Evolutionary conservation across 2,888 invertebrate species (phyloP), one percentile per base, ranked within the genome.

Genomic region (Trisateles emortualis): DNA sequence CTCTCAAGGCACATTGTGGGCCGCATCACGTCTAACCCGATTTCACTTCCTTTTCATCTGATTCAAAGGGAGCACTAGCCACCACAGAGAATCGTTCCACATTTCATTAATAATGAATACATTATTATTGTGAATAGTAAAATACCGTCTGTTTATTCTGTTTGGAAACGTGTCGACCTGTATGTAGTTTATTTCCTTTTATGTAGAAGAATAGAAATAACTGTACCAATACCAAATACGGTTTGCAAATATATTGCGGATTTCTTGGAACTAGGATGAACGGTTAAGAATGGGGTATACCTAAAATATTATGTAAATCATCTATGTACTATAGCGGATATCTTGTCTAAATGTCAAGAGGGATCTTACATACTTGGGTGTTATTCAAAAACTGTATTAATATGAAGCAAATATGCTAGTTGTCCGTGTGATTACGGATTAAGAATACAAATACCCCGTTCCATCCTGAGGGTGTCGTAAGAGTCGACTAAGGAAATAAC

Each of bases 1-100:
- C 50, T 53, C 43, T 50, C 49, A 42, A 52, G 52, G 50, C 46
- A 47, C 48, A 68, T 64, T 66, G 68, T 67, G 36, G 59, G 56
- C 57, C 66, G 40, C 36, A 30, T 49, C 67, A 69, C 72, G 70
- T 64, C 61, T 63, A 76, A 68, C 69, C 72, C 61, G 68, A 77
- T 78, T 77, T 74, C 70, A 60, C 69, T 66, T 62, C 68, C 74
- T 65, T 74, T 76, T 72, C 73, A 74, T 68, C 56, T 39, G 53
- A 66, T 68, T 66, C 65, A 66, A 67, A 69, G 64, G 66, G 62
- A 64, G 57, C 60, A 48, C 47, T 49, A 42, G 45, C 53, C 54
- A 41, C 64, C 52, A 59, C 52, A 48, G 63, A 69, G 60, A 59
- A 70, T 59, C 53, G 73, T 43, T 59, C 71, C 46, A 72, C 64